phyloP scores from a whole-genome alignment of 2,888 invertebrate genomes.

The Cinara cedri region DNA sequence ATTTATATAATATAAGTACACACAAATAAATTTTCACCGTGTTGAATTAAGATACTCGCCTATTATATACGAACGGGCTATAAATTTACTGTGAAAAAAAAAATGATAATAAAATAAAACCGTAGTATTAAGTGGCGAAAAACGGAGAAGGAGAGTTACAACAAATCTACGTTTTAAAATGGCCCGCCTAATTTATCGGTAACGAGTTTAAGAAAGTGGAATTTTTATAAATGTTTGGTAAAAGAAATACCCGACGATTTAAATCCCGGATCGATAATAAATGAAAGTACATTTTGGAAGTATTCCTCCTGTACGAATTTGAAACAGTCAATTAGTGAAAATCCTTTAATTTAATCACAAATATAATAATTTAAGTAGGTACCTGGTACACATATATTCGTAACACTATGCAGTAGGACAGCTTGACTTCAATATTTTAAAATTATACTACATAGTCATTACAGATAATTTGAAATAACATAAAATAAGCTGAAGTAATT shows the following conservation, averaged over 20 bases:
- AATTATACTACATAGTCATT: too few species aligned
- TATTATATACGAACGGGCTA: background rate
- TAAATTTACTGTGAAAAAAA: background rate
- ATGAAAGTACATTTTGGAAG: background rate
- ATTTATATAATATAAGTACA: constrained; percentile 19
- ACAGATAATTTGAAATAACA: too few species aligned
- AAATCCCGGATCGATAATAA: background rate
- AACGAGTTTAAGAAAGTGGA: constrained; percentile 2
- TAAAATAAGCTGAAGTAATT: too few species aligned
- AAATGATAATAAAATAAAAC: background rate
- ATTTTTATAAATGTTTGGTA: constrained; percentile 13
- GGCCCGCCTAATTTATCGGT: constrained; percentile 12
- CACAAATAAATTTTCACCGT: constrained; percentile 30
- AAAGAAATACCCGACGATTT: background rate
- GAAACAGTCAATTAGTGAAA: too few species aligned
- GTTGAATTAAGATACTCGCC: constrained; percentile 13
- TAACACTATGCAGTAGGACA: too few species aligned
- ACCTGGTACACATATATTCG: too few species aligned
- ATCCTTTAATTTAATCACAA: too few species aligned
- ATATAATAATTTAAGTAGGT: too few species aligned
- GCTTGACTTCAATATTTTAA: too few species aligned
- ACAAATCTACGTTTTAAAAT: constrained; percentile 23
- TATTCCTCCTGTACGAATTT: too few species aligned
- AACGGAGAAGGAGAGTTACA: background rate
- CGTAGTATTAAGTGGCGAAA: background rate